Percentiles rank a stretch among this genome's conserved stretches.
phyloP scores from a whole-genome alignment of 2,113 vertebrate genomes.

The Oncorhynchus mykiss region DNA sequence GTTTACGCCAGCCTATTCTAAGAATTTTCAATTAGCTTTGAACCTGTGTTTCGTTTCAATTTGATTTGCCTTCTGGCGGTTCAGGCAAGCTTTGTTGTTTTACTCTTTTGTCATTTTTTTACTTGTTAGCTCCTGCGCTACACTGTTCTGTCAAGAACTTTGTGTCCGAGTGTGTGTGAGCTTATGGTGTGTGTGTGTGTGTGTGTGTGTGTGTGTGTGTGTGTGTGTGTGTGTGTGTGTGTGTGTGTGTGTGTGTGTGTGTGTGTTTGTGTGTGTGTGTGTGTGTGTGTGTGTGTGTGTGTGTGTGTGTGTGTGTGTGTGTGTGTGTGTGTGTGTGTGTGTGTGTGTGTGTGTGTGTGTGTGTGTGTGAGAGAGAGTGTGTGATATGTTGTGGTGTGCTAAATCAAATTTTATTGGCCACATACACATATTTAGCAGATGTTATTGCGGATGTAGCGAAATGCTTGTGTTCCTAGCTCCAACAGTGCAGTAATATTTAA shows the following conservation, averaged over 20 bases:
- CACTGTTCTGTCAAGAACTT: conserved; percentile 4
- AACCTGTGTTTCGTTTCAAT: conserved; percentile 11
- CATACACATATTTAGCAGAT: too few species aligned
- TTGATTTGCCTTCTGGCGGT: conserved; percentile 27
- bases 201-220: background rate
- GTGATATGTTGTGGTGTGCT: background rate
- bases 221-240: background rate
- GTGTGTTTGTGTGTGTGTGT: background rate
- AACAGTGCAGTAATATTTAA: too few species aligned
- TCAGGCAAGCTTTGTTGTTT: conserved; percentile 10
- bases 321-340: background rate
- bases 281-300: conserved; percentile 2
- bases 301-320: background rate
- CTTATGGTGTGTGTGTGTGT: background rate
- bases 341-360: background rate
- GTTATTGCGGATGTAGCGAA: too few species aligned
- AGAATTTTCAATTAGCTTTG: conserved; percentile 31
- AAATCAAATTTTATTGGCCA: too few species aligned
- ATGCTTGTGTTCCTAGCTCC: too few species aligned
- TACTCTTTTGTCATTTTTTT: conserved; percentile 16
- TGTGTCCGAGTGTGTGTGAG: conserved; percentile 15
- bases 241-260: background rate
- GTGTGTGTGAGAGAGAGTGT: background rate
- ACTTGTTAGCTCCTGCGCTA: background rate
- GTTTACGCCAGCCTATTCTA: conserved; percentile 43